These are phyloP conservation scores for Australoheros scitulus DNA, from an alignment of 2,113 vertebrate species.

Conservation along the genomic window DNA sequence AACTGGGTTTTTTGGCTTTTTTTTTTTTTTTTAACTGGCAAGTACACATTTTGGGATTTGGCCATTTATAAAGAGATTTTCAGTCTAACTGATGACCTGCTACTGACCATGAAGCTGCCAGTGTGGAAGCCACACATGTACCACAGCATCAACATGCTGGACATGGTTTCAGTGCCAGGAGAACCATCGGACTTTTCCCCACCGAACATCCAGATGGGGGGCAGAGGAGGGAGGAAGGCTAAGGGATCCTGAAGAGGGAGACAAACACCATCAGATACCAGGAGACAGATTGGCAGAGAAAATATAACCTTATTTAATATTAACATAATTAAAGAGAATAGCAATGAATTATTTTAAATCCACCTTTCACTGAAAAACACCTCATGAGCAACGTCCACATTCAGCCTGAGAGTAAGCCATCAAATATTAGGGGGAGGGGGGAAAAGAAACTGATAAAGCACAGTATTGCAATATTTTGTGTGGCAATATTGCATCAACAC, in stretches of 20 bases:
- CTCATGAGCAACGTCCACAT: not conserved
- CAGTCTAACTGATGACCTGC: not conserved
- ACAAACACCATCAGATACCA: not conserved
- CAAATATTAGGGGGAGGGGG: not conserved
- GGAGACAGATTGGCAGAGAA: not conserved
- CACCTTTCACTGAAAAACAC: not conserved
- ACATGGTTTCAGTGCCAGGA: not conserved
- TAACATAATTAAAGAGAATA: not conserved
- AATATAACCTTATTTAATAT: not conserved
- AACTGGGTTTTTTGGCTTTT: too few species aligned
- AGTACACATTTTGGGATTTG: not conserved
- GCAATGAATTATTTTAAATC: not conserved
- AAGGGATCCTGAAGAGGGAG: constrained; percentile 23
- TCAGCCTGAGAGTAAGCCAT: not conserved
- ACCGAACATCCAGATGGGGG: constrained; percentile 14
- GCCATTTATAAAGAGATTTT: not conserved
- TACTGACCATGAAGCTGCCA: constrained; percentile 74
- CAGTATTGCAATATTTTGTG: not conserved
- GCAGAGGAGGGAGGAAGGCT: constrained; percentile 39
- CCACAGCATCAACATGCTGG: constrained; percentile 77
- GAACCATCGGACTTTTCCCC: constrained; percentile 17
- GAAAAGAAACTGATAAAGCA: not conserved
- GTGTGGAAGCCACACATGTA: constrained; percentile 79
- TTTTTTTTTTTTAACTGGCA: not conserved
- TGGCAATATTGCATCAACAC: not conserved